Conservation (phyloP, 2,797 vertebrate genomes). For the Hoplostethus atlanticus region DNA sequence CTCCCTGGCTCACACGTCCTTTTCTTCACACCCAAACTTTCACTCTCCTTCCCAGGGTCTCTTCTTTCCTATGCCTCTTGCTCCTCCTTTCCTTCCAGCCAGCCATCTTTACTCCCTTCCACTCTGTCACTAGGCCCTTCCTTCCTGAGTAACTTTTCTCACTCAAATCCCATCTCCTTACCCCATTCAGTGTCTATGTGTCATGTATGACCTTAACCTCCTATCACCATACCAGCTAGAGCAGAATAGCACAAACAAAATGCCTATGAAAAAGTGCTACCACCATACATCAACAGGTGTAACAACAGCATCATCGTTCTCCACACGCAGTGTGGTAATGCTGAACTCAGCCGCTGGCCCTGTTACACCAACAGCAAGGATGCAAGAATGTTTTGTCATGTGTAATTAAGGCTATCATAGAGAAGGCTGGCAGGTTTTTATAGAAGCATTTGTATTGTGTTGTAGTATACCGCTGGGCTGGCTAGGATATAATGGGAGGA, state of each 20-base stretch:
- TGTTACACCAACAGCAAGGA: constrained; percentile 10
- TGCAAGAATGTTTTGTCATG: constrained; percentile 8
- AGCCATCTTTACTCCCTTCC: neutral
- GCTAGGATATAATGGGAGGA: constrained; percentile 14
- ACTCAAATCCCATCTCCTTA: too few relatives aligned
- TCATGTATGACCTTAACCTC: too few relatives aligned
- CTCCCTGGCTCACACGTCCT: constrained; percentile 1
- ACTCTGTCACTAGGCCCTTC: neutral
- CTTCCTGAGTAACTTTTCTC: neutral
- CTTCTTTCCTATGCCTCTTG: neutral
- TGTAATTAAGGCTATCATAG: constrained; percentile 22
- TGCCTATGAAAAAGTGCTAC: neutral
- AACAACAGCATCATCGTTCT: neutral
- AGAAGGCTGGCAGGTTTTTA: constrained; percentile 7
- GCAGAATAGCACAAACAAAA: too few relatives aligned
- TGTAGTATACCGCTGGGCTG: constrained; percentile 7
- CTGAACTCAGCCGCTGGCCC: constrained; percentile 1
- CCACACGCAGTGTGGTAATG: neutral
- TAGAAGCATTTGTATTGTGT: constrained; percentile 5
- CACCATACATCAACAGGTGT: neutral
- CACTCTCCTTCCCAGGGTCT: neutral
- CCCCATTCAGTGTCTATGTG: too few relatives aligned
- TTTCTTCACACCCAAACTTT: neutral
- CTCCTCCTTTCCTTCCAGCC: neutral
- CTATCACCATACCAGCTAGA: too few relatives aligned